These are phyloP conservation scores for Vireo altiloquus DNA, from an alignment of 2,113 vertebrate genomes.

Conservation along the genomic window DNA sequence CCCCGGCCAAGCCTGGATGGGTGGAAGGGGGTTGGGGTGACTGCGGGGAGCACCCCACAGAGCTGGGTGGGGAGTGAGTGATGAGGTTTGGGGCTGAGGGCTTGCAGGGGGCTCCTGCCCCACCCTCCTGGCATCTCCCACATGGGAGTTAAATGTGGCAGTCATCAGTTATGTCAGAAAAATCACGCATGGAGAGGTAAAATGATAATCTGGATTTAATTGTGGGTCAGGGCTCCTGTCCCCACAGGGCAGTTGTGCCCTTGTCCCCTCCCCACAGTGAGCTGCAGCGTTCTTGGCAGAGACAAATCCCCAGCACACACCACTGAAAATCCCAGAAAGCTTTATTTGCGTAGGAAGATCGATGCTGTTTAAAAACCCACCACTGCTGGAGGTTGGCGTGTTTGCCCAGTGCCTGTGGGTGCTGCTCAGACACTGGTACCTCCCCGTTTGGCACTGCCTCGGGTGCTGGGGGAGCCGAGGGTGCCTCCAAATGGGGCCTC, in stretches of 20 bases:
- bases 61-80: neutral
- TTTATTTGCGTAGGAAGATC: slow-evolving; percentile 30
- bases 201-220: neutral
- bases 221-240: neutral
- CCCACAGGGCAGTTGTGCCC: neutral
- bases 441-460: fast-evolving
- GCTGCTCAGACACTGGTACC: neutral
- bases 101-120: neutral
- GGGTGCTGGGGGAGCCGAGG: fast-evolving
- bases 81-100: neutral
- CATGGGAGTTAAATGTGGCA: fast-evolving
- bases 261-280: neutral
- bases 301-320: neutral
- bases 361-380: slow-evolving; percentile 17
- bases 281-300: neutral
- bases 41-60: neutral
- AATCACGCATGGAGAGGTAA: neutral
- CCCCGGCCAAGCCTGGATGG: neutral
- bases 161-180: neutral
- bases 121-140: neutral
- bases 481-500: neutral
- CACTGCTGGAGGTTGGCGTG: neutral
- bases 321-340: slow-evolving; percentile 31
- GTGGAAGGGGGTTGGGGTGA: neutral
- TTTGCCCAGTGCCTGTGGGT: fast-evolving